These are phyloP conservation scores for Toxotes jaculatrix DNA, from an alignment of 2,113 vertebrate genomes.

Conservation along the genomic window DNA sequence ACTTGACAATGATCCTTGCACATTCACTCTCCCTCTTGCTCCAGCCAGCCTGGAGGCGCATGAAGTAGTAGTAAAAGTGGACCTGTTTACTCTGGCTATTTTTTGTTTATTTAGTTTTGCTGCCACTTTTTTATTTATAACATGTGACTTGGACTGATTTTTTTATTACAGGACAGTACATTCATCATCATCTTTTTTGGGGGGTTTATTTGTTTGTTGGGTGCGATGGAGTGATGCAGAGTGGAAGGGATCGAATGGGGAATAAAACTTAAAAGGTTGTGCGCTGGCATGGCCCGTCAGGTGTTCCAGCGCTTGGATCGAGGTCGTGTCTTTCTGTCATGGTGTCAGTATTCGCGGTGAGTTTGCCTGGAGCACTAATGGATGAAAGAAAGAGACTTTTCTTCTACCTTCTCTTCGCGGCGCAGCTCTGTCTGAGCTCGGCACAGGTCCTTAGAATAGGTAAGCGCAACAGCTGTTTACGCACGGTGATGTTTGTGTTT, in stretches of 20 bases:
- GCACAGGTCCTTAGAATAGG: constrained; percentile 94
- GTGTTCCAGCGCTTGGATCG: constrained; percentile 53
- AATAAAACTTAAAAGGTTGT: constrained; percentile 49
- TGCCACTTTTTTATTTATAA: background rate
- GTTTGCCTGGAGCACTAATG: constrained; percentile 74
- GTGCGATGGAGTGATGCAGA: constrained; percentile 39
- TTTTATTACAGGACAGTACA: too few species aligned
- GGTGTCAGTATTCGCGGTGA: constrained; percentile 72
- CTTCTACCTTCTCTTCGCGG: constrained; percentile 79
- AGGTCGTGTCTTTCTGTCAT: constrained; percentile 62
- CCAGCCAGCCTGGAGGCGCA: constrained; percentile 30
- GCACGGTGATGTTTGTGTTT: constrained; percentile 14
- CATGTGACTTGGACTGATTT: constrained; percentile 5
- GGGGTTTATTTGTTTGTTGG: background rate
- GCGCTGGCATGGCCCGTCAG: constrained; percentile 56
- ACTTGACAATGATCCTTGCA: background rate
- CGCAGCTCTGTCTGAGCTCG: constrained; percentile 81
- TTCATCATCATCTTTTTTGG: background rate
- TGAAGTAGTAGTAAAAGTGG: constrained; percentile 13
- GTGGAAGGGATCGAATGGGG: constrained; percentile 19
- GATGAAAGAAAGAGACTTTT: constrained; percentile 80
- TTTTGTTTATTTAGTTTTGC: background rate
- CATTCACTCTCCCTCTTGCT: constrained; percentile 23
- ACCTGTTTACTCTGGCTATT: background rate
- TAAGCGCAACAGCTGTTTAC: constrained; percentile 84